phyloP scores from a whole-genome alignment of 2,113 vertebrate species.

The Crocuta crocuta region DNA sequence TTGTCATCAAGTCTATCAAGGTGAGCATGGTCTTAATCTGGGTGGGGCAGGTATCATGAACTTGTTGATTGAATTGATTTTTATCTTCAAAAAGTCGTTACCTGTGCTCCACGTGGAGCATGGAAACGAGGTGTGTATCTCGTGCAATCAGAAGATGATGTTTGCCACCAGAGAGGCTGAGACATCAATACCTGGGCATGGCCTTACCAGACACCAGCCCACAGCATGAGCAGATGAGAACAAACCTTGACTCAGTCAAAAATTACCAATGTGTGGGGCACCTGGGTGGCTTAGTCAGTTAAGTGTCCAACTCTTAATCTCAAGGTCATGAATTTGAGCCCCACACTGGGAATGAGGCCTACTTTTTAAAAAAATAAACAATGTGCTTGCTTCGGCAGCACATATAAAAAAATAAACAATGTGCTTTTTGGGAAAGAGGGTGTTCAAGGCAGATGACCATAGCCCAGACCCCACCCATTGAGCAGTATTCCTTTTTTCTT shows the following conservation, averaged over 20 bases:
- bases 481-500: neutral
- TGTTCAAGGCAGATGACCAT: neutral
- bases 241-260: neutral
- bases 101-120: neutral
- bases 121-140: neutral
- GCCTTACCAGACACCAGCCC: neutral
- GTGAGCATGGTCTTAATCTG: neutral
- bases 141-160: neutral
- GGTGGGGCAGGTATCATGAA: neutral
- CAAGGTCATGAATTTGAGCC: neutral
- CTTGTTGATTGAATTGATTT: neutral
- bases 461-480: neutral
- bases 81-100: neutral
- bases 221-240: too few species aligned
- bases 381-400: too few species aligned
- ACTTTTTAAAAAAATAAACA: neutral
- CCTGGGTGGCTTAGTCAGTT: too few species aligned
- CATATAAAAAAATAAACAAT: neutral
- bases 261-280: too few species aligned
- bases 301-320: too few species aligned
- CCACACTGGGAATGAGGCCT: too few species aligned
- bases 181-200: neutral
- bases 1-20: neutral
- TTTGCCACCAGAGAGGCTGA: neutral
- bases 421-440: neutral